Base-by-base conservation (phyloP, 2,113 vertebrate species). In the Strix aluco region DNA sequence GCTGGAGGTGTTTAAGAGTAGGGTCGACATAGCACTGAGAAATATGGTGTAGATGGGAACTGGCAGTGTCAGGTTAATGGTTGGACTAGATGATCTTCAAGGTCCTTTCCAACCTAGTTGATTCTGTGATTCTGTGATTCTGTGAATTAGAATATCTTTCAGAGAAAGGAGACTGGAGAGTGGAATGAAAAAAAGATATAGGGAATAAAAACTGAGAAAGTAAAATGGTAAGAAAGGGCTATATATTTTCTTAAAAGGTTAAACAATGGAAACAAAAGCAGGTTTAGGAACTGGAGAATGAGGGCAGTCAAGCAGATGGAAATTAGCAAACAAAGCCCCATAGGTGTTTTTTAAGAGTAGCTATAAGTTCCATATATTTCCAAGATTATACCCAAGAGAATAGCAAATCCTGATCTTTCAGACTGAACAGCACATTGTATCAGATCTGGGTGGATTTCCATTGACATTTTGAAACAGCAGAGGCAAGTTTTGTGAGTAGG, bases 401-500 rank as follows among this genome's bases (percentile, higher is more conserved):
- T 1, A 58, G 4, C 0, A 70, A 67, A 75, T 86, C 10, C 22
- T 59, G 29, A 23, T 69, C 83, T 42, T 67, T 79, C 38, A 46
- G 30, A 30, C 29, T 59, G 21, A 25, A 19, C 22, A 63, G 3
- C 15, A 36, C 5, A 29, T 44, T 65, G 4, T 57, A 30, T 34
- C 38, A 79, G 49, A 47, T 44, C 66, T 67, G 16, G 7, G 9
- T 13, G 74, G 42, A 65, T 44, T 91, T 17, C 15, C 6, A 14
- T 1, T 38, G 40, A 26, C 17, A 47, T 77, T 92, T 75, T 59
- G 32, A 69, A 92, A 88, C 4, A 63, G 26, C 14, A 71, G 8
- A 0, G 0, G 6, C 14, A 82, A 82, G 14, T 51, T 46, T 34
- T 72, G 14, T 15, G 20, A 40, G 11, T 2, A 1, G 3, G 4